Conservation (phyloP, 2,888 invertebrate genomes). For the Rhorus exstirpatorius region DNA sequence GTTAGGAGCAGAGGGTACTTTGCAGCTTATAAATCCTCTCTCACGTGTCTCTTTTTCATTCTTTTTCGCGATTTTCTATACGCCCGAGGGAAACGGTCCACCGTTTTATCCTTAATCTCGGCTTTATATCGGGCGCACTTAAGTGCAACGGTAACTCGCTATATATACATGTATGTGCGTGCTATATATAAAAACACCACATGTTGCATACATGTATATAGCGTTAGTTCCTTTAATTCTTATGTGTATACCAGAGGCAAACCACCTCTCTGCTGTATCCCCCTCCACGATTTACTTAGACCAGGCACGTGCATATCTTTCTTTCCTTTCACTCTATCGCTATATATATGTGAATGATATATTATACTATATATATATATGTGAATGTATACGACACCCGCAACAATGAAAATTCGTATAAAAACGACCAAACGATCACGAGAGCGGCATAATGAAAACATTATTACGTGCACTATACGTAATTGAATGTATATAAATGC, state of each 20-base stretch:
- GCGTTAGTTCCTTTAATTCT: neutral
- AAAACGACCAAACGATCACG: neutral
- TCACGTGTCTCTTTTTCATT: conserved; percentile 13
- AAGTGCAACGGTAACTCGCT: conserved; percentile 80
- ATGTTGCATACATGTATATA: conserved; percentile 1
- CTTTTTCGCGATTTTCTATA: conserved; percentile 21
- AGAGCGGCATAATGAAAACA: neutral
- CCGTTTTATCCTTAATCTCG: conserved; percentile 77
- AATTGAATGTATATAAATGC: conserved; percentile 14
- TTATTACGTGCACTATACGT: conserved; percentile 35
- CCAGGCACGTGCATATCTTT: conserved; percentile 48
- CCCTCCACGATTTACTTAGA: conserved; percentile 46
- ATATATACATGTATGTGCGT: conserved; percentile 27
- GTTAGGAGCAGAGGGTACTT: conserved; percentile 23
- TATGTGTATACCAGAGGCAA: neutral
- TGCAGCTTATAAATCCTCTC: conserved; percentile 32
- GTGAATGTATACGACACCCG: neutral
- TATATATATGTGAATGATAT: neutral
- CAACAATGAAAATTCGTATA: neutral
- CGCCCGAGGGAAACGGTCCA: conserved; percentile 56
- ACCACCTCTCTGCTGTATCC: conserved; percentile 47
- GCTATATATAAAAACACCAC: conserved; percentile 14
- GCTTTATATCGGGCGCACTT: conserved; percentile 77
- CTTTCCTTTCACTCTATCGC: conserved; percentile 52
- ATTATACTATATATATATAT: conserved; percentile 4